A percentile compares a stretch with the other conserved stretches of the same genome.
Evolutionary conservation across 2,113 vertebrate genomes (phyloP).

Genomic region (Geothlypis trichas): DNA sequence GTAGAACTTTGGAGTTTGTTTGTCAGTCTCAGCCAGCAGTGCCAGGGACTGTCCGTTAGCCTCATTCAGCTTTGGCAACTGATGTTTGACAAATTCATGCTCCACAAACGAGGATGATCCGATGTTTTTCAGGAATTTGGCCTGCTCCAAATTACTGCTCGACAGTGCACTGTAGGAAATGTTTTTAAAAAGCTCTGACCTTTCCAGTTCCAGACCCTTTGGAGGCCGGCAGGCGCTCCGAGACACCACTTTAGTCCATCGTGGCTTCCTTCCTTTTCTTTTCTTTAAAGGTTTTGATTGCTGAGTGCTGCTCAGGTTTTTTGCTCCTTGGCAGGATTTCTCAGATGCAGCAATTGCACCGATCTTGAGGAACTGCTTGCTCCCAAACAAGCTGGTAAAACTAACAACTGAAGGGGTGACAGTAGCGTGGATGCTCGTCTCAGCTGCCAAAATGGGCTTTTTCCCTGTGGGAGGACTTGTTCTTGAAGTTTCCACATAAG

Average conservation of each 20-base stretch:
- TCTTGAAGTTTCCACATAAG: slow-evolving; percentile 69
- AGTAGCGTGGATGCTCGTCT: slow-evolving; percentile 66
- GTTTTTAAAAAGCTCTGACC: slow-evolving; percentile 77
- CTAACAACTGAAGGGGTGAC: slow-evolving; percentile 79
- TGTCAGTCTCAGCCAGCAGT: slow-evolving; percentile 69
- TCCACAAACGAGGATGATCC: slow-evolving; percentile 69
- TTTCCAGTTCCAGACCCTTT: slow-evolving; percentile 74
- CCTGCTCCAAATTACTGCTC: slow-evolving; percentile 63
- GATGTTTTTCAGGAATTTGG: slow-evolving; percentile 73
- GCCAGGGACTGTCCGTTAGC: slow-evolving; percentile 61
- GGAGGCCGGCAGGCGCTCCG: slow-evolving; percentile 65
- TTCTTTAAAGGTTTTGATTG: slow-evolving; percentile 88
- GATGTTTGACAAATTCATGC: slow-evolving; percentile 74
- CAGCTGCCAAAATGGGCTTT: slow-evolving; percentile 68
- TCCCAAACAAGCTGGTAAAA: slow-evolving; percentile 80
- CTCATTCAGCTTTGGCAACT: slow-evolving; percentile 77
- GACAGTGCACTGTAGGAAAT: slow-evolving; percentile 70
- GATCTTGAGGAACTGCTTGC: slow-evolving; percentile 79
- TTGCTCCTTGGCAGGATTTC: slow-evolving; percentile 74
- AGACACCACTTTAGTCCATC: slow-evolving; percentile 90
- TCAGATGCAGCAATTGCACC: slow-evolving; percentile 72
- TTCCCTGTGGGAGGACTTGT: slow-evolving; percentile 67
- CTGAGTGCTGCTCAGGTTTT: slow-evolving; percentile 69
- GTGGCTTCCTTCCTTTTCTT: slow-evolving; percentile 86
- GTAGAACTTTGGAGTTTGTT: slow-evolving; percentile 72